A percentile compares a stretch with the other conserved stretches of the same genome.
phyloP scores from a whole-genome alignment of 2,113 vertebrate genomes.

The Acanthochromis polyacanthus region DNA sequence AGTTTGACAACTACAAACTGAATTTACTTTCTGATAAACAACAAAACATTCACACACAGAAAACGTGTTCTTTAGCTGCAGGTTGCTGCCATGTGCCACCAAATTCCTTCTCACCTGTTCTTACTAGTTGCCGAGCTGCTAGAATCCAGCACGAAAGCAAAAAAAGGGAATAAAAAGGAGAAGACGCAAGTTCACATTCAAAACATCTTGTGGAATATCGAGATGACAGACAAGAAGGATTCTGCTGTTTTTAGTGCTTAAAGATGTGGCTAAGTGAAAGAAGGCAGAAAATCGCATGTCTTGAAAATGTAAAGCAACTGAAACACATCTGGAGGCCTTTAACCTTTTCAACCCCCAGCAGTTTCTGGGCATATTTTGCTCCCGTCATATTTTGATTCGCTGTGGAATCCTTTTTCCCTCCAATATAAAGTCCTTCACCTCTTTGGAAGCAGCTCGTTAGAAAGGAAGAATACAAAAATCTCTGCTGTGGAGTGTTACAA shows the following conservation, averaged over 20 bases:
- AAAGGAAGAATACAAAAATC: too few species aligned
- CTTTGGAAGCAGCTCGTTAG: too few species aligned
- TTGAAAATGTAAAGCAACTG: background rate
- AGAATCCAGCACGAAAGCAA: conserved; percentile 70
- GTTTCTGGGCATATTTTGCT: too few species aligned
- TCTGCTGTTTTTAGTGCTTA: background rate
- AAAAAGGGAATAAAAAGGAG: conserved; percentile 43
- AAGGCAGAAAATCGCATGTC: too few species aligned
- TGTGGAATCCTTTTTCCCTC: too few species aligned
- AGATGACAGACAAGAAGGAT: background rate
- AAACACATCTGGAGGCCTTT: background rate
- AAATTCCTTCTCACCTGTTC: conserved; percentile 77
- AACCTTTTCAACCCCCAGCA: background rate
- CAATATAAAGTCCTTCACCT: too few species aligned
- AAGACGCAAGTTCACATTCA: conserved; percentile 22
- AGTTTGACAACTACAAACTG: too few species aligned
- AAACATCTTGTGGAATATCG: conserved; percentile 6
- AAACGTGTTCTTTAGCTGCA: background rate
- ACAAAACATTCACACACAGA: background rate
- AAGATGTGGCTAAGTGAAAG: background rate
- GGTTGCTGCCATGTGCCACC: background rate
- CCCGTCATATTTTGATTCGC: too few species aligned
- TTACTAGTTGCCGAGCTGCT: conserved; percentile 77
- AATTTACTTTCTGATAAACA: too few species aligned
- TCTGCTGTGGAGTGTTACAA: too few species aligned